phyloP scores from a whole-genome alignment of 1,140 invertebrate genomes.

The Cydia fagiglandana region DNA sequence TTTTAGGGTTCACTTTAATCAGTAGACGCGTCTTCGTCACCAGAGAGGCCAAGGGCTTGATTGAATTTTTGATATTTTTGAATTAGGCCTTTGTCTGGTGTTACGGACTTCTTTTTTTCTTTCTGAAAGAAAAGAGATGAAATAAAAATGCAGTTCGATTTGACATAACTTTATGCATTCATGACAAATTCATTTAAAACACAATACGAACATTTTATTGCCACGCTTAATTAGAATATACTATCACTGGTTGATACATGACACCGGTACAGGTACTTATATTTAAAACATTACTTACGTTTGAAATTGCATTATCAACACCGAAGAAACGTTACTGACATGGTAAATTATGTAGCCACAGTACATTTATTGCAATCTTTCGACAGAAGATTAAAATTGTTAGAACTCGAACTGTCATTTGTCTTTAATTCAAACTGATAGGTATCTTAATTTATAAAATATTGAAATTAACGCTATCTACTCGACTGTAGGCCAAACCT shows the following conservation, averaged over 20 bases:
- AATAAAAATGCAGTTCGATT: conserved; percentile 31
- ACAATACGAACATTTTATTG: not conserved
- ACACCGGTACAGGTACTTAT: not conserved
- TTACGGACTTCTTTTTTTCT: conserved; percentile 67
- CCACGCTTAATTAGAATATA: not conserved
- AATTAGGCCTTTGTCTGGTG: conserved; percentile 45
- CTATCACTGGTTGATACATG: not conserved
- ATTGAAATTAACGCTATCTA: too few species aligned
- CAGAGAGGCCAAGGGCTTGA: conserved; percentile 66
- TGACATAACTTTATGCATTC: conserved; percentile 9
- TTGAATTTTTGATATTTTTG: conserved; percentile 69
- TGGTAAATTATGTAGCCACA: too few species aligned
- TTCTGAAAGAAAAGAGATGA: conserved; percentile 50
- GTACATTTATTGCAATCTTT: too few species aligned
- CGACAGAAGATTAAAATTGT: too few species aligned
- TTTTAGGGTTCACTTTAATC: conserved; percentile 45
- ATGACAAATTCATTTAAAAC: not conserved
- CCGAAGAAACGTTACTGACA: too few species aligned
- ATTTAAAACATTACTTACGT: not conserved
- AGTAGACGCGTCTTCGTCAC: conserved; percentile 66
- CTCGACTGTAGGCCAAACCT: too few species aligned
- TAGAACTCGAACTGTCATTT: too few species aligned
- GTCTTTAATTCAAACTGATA: too few species aligned
- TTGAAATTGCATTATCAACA: too few species aligned
- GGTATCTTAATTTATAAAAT: too few species aligned